Evolutionary conservation across 2,888 invertebrate species (phyloP).

Genomic region (Clusia tigrina): DNA sequence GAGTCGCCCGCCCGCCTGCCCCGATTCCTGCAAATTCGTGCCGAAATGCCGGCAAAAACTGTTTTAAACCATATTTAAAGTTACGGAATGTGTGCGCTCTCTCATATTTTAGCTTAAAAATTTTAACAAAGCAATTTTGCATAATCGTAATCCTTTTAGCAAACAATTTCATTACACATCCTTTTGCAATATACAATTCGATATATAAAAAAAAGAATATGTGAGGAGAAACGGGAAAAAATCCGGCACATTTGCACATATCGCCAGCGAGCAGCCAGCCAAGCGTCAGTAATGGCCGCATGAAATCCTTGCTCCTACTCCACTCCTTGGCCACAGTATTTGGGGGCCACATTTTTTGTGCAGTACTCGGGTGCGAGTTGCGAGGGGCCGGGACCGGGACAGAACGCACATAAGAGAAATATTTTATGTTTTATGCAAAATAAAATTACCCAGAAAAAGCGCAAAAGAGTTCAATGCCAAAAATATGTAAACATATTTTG

Average conservation of each 20-base stretch:
- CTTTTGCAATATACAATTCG: conserved; percentile 11
- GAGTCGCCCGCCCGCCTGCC: too few relatives aligned
- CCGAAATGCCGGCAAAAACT: too few relatives aligned
- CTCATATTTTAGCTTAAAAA: too few relatives aligned
- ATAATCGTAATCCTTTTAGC: conserved; percentile 52
- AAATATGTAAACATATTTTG: conserved; percentile 14
- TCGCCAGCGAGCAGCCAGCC: conserved; percentile 16
- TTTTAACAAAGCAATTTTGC: conserved; percentile 13
- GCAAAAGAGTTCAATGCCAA: conserved; percentile 45
- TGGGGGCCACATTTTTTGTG: neutral
- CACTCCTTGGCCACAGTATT: too few relatives aligned
- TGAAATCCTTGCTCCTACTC: neutral
- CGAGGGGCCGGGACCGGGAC: neutral
- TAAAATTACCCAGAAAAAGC: conserved; percentile 1
- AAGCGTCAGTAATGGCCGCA: conserved; percentile 27
- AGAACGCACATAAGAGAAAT: neutral
- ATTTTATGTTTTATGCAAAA: conserved; percentile 17
- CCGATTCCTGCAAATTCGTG: too few relatives aligned
- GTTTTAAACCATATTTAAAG: too few relatives aligned
- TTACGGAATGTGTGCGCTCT: too few relatives aligned
- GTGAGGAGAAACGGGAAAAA: conserved; percentile 35
- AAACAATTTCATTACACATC: conserved; percentile 50
- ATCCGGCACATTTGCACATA: conserved; percentile 8
- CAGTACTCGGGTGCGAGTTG: neutral
- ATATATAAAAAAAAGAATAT: conserved; percentile 19